Evolutionary conservation across 2,797 vertebrate species (phyloP).

Genomic region (Erethizon dorsatum): DNA sequence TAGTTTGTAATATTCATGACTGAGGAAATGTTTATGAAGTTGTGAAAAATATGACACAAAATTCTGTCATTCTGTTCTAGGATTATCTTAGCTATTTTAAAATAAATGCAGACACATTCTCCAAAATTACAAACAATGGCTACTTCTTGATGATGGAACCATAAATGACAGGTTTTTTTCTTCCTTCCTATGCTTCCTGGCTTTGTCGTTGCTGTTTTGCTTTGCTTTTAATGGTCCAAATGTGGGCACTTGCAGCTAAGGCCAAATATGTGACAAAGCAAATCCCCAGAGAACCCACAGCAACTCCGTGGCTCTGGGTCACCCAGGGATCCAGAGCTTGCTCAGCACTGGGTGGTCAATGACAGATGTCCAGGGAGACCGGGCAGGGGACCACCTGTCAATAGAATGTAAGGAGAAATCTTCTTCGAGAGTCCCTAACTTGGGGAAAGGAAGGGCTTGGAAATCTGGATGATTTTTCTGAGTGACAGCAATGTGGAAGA

Average conservation of each 20-base stretch:
- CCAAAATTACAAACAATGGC: not conserved
- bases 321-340: not conserved
- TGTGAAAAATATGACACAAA: not conserved
- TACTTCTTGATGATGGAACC: constrained; percentile 7
- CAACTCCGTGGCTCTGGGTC: not conserved
- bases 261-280: constrained; percentile 53
- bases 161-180: not conserved
- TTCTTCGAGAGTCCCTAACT: constrained; percentile 67
- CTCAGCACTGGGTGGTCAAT: not conserved
- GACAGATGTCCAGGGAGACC: not conserved
- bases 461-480: constrained; percentile 59
- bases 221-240: constrained; percentile 1
- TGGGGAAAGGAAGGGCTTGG: constrained; percentile 23
- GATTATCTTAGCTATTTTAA: constrained; percentile 31
- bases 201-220: not conserved
- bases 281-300: constrained; percentile 44
- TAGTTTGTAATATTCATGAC: not conserved
- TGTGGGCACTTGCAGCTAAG: not conserved
- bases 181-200: constrained; percentile 22
- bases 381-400: constrained; percentile 1
- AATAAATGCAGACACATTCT: not conserved
- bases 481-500: constrained; percentile 43
- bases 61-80: not conserved
- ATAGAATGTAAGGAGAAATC: constrained; percentile 50
- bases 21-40: not conserved